Evolutionary conservation across 2,113 vertebrate species (phyloP).

Genomic region (Leucopsar rothschildi): DNA sequence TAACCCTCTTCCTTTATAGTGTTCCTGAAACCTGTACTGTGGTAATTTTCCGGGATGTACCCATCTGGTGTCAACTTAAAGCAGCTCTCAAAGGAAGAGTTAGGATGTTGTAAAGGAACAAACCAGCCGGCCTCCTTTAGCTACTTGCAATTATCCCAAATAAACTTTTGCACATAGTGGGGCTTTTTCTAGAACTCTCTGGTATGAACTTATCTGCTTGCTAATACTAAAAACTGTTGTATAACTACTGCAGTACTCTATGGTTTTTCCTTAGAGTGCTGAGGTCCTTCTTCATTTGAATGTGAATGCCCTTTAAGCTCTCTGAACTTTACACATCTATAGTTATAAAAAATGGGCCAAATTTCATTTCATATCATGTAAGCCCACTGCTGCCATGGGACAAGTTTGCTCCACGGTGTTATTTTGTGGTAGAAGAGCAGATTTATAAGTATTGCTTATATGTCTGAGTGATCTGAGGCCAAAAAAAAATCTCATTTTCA

Average conservation of each 20-base stretch:
- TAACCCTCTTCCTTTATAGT: not conserved
- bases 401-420: constrained; percentile 21
- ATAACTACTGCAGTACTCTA: not conserved
- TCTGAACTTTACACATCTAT: constrained; percentile 17
- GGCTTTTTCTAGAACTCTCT: not conserved
- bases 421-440: constrained; percentile 10
- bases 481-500: constrained; percentile 53
- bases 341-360: constrained; percentile 2
- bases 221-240: not conserved
- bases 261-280: not conserved
- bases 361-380: not conserved
- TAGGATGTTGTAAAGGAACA: not conserved
- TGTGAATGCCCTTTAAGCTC: not conserved
- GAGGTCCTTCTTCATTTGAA: not conserved
- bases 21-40: not conserved
- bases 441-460: constrained; percentile 31
- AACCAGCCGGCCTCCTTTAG: not conserved
- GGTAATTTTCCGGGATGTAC: not conserved
- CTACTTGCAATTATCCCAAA: not conserved
- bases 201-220: not conserved
- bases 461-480: constrained; percentile 31
- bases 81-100: not conserved
- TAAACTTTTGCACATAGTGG: not conserved
- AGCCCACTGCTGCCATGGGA: constrained; percentile 11
- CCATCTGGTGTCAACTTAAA: not conserved